Base-by-base conservation (phyloP, 1,140 invertebrate species). In the Calliopsis andreniformis region DNA sequence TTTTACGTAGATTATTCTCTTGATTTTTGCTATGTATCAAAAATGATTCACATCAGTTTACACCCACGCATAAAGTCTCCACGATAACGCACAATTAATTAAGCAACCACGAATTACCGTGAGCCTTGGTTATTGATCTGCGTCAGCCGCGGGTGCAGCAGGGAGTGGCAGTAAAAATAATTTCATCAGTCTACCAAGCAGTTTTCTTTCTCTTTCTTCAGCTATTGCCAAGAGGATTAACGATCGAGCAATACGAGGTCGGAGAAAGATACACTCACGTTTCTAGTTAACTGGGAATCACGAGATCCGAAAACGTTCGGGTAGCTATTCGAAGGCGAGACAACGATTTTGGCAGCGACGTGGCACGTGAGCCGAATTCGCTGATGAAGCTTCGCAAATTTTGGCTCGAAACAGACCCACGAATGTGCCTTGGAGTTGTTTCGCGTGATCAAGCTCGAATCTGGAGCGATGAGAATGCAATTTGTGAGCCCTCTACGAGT, bases 41-140 rank as follows among this genome's bases (percentile, higher is more conserved):
- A n/a, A n/a, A n/a, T n/a, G n/a, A n/a, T n/a, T n/a, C n/a, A n/a
- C n/a, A n/a, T n/a, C n/a, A n/a, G n/a, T n/a, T n/a, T n/a, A n/a
- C n/a, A n/a, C n/a, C n/a, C n/a, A n/a, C n/a, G n/a, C n/a, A n/a
- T n/a, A n/a, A n/a, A n/a, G n/a, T 39, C 35, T 39, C 35, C 35
- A 39, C 10, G 10, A 39, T 39, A 3, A 39, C 47, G n/a, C 47
- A n/a, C 18, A 47, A 64, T 64, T 64, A 73, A 73, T 66, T 73
- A 73, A 55, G 14, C 14, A 23, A 5, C 30, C 14, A 43, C 32
- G 39, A 75, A 62, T 78, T 59, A 73, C 35, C n/a, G 39, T 42
- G 58, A 23, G 49, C 43, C 55, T 53, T 63, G 30, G 68, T 78
- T 83, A 83, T 83, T 68, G 81, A 83, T 83, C 64, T 51, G 51